These are phyloP conservation scores for Aspidiotus rigidus DNA, from an alignment of 2,888 invertebrate species.

Conservation along the genomic window DNA sequence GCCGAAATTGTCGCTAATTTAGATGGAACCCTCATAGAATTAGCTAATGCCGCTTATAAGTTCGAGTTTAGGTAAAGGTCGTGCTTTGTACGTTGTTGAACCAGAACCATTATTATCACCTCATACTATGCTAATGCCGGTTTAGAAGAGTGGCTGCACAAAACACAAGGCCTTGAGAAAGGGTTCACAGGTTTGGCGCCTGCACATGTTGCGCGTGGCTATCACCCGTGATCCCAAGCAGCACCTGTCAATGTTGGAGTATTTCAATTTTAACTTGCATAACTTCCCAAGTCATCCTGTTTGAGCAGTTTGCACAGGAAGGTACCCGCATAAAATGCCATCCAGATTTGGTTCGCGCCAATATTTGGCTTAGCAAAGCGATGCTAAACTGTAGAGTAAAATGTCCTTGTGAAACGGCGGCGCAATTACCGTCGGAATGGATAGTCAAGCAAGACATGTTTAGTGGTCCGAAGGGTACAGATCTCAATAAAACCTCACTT, in stretches of 20 bases:
- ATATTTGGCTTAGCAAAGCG: not conserved
- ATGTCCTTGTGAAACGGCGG: not conserved
- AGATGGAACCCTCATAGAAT: too few relatives aligned
- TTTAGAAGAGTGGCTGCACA: too few relatives aligned
- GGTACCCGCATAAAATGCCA: not conserved
- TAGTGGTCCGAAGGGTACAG: not conserved
- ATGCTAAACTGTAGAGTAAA: not conserved
- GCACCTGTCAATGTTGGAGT: not conserved
- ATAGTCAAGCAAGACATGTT: not conserved
- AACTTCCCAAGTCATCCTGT: not conserved
- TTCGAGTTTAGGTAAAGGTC: too few relatives aligned
- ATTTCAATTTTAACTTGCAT: not conserved
- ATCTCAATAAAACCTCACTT: not conserved
- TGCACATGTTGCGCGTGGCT: not conserved
- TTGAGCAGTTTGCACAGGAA: too few relatives aligned
- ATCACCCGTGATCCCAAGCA: not conserved
- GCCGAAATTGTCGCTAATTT: too few relatives aligned
- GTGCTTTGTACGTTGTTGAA: not conserved
- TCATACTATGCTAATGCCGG: too few relatives aligned
- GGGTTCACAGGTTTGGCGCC: not conserved
- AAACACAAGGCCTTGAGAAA: too few relatives aligned
- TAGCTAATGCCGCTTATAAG: too few relatives aligned
- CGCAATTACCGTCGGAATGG: not conserved
- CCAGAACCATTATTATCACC: not conserved
- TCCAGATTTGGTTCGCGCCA: not conserved